Evolutionary conservation across 2,888 invertebrate genomes (phyloP), one percentile per base, ranked within the genome.

Genomic region (Dorcus hopei): DNA sequence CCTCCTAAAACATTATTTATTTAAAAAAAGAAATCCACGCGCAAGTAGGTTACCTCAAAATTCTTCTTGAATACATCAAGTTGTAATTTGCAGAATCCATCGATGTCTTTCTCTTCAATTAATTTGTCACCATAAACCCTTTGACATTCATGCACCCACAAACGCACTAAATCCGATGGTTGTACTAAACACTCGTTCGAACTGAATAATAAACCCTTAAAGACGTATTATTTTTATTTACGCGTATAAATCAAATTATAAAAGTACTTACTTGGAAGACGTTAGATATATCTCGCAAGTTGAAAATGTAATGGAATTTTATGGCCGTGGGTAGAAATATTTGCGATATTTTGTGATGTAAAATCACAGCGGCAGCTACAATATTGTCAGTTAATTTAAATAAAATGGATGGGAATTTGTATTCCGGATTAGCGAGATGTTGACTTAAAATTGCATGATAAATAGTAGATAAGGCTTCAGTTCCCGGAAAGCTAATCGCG

Each of bases 221-320:
- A 80, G 73, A 16, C 7, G 43, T 19, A 8, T 33, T 14, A 55
- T 33, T 33, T 33, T 33, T 33, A 33, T 33, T 33, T 33, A 33
- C 3, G 1, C 3, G 1, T 33, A 19, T 19, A 19, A 19, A 19
- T 19, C 19, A 19, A 19, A 19, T 19, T 19, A 19, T 19, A 19
- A 19, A 19, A 19, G 16, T 19, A 45, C 45, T 45, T 81, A 91
- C 93, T 87, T 95, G 94, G 76, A 97, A 97, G 55, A 97, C 89
- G 76, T 97, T 97, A 3, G 96, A 96, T 56, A 97, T 84, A 77
- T 97, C 97, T 58, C 97, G 82, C 59, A 97, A 82, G 81, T 97
- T 97, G 79, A 97, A 97, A 69, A 97, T 89, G 73, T 97, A 97
- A 78, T 97, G 97, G 71, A 95, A 97, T 78, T 97, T 97, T 53